Evolutionary conservation across 2,797 vertebrate species (phyloP).

Genomic region (Momotus momota): DNA sequence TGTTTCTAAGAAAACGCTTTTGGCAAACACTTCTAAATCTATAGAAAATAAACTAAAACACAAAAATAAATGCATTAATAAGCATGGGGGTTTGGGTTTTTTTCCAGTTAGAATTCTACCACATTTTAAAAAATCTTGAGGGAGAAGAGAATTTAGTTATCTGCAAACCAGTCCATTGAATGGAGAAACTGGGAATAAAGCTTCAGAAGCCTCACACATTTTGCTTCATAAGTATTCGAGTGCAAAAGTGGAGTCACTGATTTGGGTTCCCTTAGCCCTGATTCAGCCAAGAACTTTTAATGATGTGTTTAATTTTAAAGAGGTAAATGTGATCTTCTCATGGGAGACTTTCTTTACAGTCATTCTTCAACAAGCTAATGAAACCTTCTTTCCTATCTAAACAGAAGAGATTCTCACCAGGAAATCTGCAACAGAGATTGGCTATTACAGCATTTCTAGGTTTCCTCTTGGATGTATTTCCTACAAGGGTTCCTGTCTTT

Average conservation of each 20-base stretch:
- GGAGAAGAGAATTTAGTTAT: neutral
- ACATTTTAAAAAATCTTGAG: neutral
- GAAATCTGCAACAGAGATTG: neutral
- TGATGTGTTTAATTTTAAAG: conserved; percentile 41
- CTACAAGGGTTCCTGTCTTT: neutral
- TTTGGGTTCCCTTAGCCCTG: neutral
- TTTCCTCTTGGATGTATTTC: neutral
- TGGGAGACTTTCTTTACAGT: neutral
- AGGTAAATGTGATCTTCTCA: conserved; percentile 1
- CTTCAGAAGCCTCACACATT: neutral
- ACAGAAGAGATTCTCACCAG: neutral
- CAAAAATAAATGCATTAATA: neutral
- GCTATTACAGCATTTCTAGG: neutral
- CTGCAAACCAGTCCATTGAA: neutral
- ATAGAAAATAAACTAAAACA: neutral
- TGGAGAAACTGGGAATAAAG: neutral
- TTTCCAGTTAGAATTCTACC: neutral
- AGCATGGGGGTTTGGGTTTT: rapidly evolving
- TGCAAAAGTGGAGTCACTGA: neutral
- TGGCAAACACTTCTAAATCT: neutral
- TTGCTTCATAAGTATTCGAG: conserved; percentile 16
- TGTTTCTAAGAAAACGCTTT: neutral
- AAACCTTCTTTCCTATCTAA: neutral
- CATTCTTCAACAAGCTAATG: neutral
- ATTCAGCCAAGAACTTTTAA: conserved; percentile 35